These are phyloP conservation scores for Chlamydotis undulata DNA, from an alignment of 2,113 vertebrate species.

Conservation along the genomic window DNA sequence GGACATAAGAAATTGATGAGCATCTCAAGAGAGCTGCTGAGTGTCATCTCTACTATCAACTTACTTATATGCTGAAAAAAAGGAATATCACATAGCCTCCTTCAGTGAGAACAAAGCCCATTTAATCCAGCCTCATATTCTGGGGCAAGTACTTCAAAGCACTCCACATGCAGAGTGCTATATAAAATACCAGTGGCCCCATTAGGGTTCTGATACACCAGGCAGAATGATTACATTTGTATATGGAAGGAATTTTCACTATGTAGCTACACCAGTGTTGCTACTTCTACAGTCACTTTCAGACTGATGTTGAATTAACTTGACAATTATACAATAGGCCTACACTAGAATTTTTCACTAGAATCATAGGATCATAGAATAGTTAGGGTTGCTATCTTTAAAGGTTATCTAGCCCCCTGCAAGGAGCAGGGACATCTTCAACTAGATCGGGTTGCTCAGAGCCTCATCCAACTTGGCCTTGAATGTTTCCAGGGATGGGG, in stretches of 20 bases:
- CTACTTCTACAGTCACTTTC: background rate
- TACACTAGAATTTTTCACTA: background rate
- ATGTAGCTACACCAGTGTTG: background rate
- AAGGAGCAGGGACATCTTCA: too few relatives aligned
- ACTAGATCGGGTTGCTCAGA: too few relatives aligned
- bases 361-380: too few relatives aligned
- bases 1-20: background rate
- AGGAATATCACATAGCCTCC: background rate
- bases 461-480: too few relatives aligned
- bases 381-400: too few relatives aligned
- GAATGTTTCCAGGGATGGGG: too few relatives aligned
- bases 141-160: background rate
- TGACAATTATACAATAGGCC: background rate
- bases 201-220: background rate
- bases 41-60: background rate
- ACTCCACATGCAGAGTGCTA: background rate
- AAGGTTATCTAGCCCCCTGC: too few relatives aligned
- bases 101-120: background rate
- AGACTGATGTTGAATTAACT: background rate
- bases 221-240: background rate
- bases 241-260: background rate
- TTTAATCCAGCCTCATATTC: background rate
- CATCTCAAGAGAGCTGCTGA: background rate
- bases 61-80: background rate
- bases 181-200: background rate